Conservation (phyloP, 2,888 invertebrate species). For the Gortyna flavago region DNA sequence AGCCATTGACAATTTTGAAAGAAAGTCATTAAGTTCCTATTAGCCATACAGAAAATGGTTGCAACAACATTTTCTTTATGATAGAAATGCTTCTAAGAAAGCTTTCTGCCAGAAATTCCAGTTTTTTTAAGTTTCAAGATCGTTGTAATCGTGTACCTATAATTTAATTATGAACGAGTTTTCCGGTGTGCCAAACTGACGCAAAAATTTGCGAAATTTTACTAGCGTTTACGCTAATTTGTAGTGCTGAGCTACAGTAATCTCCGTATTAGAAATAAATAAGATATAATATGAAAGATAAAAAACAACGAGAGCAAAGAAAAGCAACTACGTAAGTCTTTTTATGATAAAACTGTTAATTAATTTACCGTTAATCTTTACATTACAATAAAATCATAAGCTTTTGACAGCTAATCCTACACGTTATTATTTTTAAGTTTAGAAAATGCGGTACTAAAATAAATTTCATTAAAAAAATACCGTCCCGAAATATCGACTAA, state of each 20-base stretch:
- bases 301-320: not conserved
- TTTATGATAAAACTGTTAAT: not conserved
- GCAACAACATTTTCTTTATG: not conserved
- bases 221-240: not conserved
- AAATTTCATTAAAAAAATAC: not conserved
- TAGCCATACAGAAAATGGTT: not conserved
- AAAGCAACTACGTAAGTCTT: no score
- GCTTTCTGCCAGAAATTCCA: not conserved
- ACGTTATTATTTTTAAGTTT: no score
- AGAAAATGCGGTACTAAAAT: not conserved
- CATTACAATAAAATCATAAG: not conserved
- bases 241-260: not conserved
- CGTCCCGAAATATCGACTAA: conserved; percentile 7
- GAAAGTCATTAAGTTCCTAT: not conserved
- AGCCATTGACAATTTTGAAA: not conserved
- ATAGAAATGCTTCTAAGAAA: conserved; percentile 1
- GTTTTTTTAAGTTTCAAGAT: not conserved
- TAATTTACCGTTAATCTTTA: not conserved
- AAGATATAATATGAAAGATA: not conserved
- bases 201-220: not conserved
- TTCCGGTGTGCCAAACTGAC: not conserved
- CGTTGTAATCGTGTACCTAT: not conserved
- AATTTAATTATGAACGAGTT: not conserved
- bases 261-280: not conserved
- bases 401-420: not conserved